Evolutionary conservation across 2,888 invertebrate species (phyloP).

Genomic region (Hartigia nigra): DNA sequence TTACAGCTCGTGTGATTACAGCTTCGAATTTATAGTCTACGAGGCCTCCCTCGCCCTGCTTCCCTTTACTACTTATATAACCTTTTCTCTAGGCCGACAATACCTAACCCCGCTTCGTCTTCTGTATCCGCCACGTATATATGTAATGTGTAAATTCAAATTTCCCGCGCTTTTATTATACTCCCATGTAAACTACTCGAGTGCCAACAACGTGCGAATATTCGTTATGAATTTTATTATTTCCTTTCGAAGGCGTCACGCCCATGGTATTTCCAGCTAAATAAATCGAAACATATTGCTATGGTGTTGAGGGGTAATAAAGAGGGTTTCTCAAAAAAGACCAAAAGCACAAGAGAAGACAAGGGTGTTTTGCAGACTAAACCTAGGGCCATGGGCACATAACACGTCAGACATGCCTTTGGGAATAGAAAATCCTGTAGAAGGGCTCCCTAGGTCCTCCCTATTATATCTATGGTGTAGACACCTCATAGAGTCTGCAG

Average conservation of each 20-base stretch:
- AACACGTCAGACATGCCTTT: slow-evolving; percentile 50
- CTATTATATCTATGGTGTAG: slow-evolving; percentile 45
- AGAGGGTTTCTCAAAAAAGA: slow-evolving; percentile 1
- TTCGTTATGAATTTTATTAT: neutral
- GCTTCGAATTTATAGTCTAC: slow-evolving; percentile 31
- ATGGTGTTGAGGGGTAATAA: slow-evolving; percentile 18
- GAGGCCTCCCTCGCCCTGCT: neutral
- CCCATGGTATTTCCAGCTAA: slow-evolving; percentile 2
- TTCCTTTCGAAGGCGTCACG: neutral
- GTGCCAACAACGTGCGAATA: neutral
- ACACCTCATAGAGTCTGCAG: slow-evolving; percentile 44
- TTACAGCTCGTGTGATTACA: slow-evolving; percentile 36
- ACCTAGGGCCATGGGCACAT: slow-evolving; percentile 29
- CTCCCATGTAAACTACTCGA: neutral
- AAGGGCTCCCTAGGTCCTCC: slow-evolving; percentile 34
- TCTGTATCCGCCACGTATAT: neutral
- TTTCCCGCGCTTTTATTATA: neutral
- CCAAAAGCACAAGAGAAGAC: neutral
- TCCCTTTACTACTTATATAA: neutral
- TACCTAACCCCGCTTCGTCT: neutral
- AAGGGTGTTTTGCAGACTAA: neutral
- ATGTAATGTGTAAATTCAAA: too few species aligned
- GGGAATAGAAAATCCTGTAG: slow-evolving; percentile 49
- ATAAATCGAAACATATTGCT: slow-evolving; percentile 48
- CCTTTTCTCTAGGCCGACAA: neutral